Conservation (phyloP, 1,140 invertebrate species). For the Lasaia peninsularis region DNA sequence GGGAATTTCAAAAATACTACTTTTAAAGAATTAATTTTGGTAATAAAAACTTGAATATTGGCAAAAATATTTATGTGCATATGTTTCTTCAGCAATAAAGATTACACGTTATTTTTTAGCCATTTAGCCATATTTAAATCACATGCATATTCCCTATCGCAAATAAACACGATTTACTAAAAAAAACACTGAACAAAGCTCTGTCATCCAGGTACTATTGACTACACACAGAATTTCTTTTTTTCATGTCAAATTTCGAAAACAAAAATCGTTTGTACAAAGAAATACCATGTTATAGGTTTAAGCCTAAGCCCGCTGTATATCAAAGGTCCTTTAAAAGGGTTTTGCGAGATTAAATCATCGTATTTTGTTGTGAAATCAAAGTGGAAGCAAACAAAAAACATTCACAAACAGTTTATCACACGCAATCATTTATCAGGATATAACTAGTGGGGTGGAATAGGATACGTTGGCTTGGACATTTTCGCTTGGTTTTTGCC, state of each 20-base stretch:
- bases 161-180: too few relatives aligned
- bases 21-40: too few relatives aligned
- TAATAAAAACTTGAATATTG: too few relatives aligned
- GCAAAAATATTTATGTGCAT: too few relatives aligned
- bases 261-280: background rate
- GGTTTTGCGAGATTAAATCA: conserved; percentile 7
- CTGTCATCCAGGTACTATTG: too few relatives aligned
- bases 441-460: conserved; percentile 59
- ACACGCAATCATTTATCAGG: conserved; percentile 61
- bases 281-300: background rate
- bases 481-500: conserved; percentile 43
- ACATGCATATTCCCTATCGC: too few relatives aligned
- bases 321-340: conserved; percentile 19
- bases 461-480: conserved; percentile 47
- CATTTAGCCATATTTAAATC: too few relatives aligned
- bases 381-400: conserved; percentile 37
- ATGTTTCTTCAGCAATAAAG: too few relatives aligned
- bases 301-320: background rate
- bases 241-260: background rate
- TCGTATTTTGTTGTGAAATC: conserved; percentile 12
- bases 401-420: conserved; percentile 44
- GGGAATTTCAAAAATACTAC: too few relatives aligned
- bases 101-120: too few relatives aligned
- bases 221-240: too few relatives aligned
- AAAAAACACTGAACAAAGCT: too few relatives aligned